These are phyloP conservation scores for Myathropa florea DNA, from an alignment of 2,888 invertebrate genomes.

Conservation along the genomic window DNA sequence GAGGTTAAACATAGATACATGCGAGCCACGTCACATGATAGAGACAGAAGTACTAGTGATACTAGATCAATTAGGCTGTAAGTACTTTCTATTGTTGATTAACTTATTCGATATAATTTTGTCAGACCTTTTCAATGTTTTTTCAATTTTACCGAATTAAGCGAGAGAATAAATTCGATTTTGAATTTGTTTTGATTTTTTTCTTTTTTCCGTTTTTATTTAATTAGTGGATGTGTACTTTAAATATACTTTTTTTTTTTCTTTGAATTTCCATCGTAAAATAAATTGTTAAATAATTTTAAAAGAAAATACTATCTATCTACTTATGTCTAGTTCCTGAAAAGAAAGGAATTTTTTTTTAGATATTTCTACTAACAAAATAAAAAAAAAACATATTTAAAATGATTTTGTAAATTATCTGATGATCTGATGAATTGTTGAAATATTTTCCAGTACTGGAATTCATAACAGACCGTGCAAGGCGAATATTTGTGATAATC, in stretches of 20 bases:
- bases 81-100: conserved; percentile 71
- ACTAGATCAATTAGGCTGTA: conserved; percentile 76
- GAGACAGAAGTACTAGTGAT: conserved; percentile 76
- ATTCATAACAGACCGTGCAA: conserved; percentile 72
- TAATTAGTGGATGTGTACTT: conserved; percentile 4
- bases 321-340: not conserved
- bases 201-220: not conserved
- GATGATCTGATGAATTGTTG: not conserved
- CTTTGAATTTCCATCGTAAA: not conserved
- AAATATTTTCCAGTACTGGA: conserved; percentile 68
- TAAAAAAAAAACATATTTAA: not conserved
- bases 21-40: conserved; percentile 75
- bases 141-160: not conserved
- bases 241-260: not conserved
- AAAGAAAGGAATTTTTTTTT: not conserved
- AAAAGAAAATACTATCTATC: not conserved
- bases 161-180: not conserved
- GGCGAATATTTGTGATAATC: conserved; percentile 73
- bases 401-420: not conserved
- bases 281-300: not conserved
- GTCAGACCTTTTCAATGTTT: not conserved
- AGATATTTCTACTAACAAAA: not conserved
- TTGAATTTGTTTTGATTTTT: not conserved
- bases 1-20: conserved; percentile 79
- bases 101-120: not conserved